Conservation (phyloP, 1,140 invertebrate genomes). For the honey bee (Apis mellifera) region DNA sequence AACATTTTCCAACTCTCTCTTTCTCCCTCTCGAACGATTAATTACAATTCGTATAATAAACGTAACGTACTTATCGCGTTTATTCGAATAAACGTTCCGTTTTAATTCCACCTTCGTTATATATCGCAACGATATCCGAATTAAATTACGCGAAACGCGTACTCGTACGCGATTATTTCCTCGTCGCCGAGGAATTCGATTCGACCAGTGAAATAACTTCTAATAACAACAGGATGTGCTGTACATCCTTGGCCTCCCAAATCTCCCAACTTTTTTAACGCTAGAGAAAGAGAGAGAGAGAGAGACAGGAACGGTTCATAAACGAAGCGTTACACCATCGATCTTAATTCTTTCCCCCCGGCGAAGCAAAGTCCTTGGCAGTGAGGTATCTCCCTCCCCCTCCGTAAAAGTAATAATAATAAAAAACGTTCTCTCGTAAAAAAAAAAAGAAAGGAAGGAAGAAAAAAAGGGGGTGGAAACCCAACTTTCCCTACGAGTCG, state of each 20-base stretch:
- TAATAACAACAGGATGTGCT: too few relatives aligned
- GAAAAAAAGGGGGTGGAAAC: neutral
- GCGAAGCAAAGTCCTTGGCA: neutral
- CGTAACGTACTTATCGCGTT: neutral
- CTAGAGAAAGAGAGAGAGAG: neutral
- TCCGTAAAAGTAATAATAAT: conserved; percentile 16
- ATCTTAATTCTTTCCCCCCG: conserved; percentile 36
- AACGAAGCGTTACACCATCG: conserved; percentile 37
- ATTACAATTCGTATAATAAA: neutral
- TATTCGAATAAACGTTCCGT: conserved; percentile 5
- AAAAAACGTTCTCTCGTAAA: conserved; percentile 27
- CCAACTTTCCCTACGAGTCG: conserved; percentile 6
- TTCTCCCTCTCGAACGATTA: neutral
- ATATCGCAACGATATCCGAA: neutral
- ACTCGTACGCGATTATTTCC: neutral
- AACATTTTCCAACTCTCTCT: neutral
- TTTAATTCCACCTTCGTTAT: conserved; percentile 6
- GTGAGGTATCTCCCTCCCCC: neutral
- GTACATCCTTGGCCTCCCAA: neutral
- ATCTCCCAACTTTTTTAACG: conserved; percentile 16
- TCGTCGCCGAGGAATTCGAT: too few relatives aligned
- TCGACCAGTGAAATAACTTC: neutral
- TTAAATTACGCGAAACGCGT: neutral
- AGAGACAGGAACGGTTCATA: neutral
- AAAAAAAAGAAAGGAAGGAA: neutral